A percentile compares a stretch with the other conserved stretches of the same genome.
These are phyloP conservation scores for Sclerurus mexicanus DNA, from an alignment of 2,113 vertebrate species.

Conservation along the genomic window DNA sequence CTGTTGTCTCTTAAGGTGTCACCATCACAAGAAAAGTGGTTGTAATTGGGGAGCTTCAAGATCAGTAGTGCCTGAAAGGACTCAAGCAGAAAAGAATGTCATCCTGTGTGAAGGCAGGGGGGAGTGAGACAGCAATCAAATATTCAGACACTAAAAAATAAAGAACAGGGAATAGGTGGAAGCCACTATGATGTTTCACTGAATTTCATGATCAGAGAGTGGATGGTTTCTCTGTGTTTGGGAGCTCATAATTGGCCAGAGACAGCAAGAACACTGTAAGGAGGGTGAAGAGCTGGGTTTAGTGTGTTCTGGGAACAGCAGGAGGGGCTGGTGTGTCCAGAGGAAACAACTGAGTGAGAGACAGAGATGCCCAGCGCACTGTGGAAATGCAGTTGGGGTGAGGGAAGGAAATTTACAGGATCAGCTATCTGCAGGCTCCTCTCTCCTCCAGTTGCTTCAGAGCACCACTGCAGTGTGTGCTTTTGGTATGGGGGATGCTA, in stretches of 20 bases:
- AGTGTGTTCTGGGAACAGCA: background rate
- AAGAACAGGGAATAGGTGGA: background rate
- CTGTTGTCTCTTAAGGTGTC: slow-evolving; percentile 63
- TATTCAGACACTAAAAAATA: background rate
- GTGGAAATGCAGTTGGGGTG: background rate
- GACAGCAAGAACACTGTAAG: background rate
- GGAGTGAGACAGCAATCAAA: background rate
- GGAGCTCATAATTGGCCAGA: background rate
- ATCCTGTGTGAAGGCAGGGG: background rate
- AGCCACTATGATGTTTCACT: background rate
- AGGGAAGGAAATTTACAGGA: background rate
- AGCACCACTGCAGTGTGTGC: background rate
- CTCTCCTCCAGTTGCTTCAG: background rate
- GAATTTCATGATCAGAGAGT: background rate
- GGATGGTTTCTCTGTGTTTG: background rate
- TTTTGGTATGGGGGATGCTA: background rate
- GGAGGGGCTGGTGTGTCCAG: background rate
- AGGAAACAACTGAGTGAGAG: background rate
- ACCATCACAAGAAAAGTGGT: slow-evolving; percentile 37
- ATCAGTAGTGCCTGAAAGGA: slow-evolving; percentile 17
- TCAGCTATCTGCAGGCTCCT: background rate
- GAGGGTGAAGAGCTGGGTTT: background rate
- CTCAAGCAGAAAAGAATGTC: background rate
- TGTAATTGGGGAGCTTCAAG: slow-evolving; percentile 49
- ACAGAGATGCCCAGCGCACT: background rate